Base-by-base conservation (phyloP, 1,140 invertebrate genomes). In the Cheumatopsyche charites region DNA sequence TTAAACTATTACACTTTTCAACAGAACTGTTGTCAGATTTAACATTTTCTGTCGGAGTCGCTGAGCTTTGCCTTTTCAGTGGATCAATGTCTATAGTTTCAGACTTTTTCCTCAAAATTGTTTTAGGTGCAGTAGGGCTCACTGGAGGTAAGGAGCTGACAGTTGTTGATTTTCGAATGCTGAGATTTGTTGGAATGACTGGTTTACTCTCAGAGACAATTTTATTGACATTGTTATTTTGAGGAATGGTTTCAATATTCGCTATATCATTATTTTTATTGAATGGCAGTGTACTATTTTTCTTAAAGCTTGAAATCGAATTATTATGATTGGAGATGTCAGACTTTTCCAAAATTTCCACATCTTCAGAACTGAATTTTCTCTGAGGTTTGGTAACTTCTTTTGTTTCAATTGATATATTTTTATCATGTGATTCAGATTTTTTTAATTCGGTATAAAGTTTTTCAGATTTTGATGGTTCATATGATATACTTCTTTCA, bases 341-440 rank as follows among this genome's bases (percentile, higher is more conserved):
- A 15, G 72, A 69, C 70, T 80, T 81, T 76, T 86, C 77, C 67
- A 83, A 78, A 47, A 86, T 83, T 74, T 86, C 85, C 6, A 86
- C 78, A 70, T 82, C 82, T 52, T 86, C 85, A 41, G 81, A 80
- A 61, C 86, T 87, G 68, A 82, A 82, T 29, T 85, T 84, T 45
- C 85, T 68, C 21, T 74, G 72, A 21, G 75, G 75, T 36, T 76
- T 76, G 19, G 77, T 61, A n/a, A 62, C 23, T 21, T 75, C 74
- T 19, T 79, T 79, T 12, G 72, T 71, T 63, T 76, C 76, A n/a
- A 72, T 36, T 4, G 70, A 58, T 13, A 67, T 29, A 66, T 72
- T 75, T 70, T 72, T 75, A 62, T 75, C 74, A n/a, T 47, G 58
- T n/a, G 71, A 68, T 55, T 75, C 74, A 3, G 71, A 67, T 73